Evolutionary conservation across 2,888 invertebrate genomes (phyloP).

Genomic region (Drosophila neonasuta): DNA sequence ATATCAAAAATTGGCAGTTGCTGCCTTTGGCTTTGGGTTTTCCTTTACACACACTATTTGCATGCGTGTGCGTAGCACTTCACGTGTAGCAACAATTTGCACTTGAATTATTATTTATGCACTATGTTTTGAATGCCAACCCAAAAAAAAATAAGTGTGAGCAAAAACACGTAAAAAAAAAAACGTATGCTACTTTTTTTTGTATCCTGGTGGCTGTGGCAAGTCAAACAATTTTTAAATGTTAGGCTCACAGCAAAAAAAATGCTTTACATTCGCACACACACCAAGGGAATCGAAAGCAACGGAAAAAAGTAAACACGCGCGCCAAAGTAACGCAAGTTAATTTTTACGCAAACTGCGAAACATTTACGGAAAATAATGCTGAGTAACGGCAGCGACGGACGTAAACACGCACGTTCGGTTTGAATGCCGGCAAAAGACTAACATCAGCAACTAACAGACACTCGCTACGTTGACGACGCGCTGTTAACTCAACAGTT

Average conservation of each 20-base stretch:
- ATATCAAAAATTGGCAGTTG: constrained; percentile 45
- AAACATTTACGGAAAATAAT: constrained; percentile 23
- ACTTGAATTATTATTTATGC: constrained; percentile 34
- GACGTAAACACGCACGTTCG: constrained; percentile 44
- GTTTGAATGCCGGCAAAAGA: constrained; percentile 61
- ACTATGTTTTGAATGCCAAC: constrained; percentile 27
- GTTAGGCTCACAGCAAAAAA: background rate
- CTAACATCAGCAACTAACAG: constrained; percentile 42
- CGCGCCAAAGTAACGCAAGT: constrained; percentile 42
- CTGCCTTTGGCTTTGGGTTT: constrained; percentile 37
- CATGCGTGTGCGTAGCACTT: constrained; percentile 24
- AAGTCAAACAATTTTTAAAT: background rate
- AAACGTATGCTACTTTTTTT: constrained; percentile 8
- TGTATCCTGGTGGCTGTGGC: constrained; percentile 28
- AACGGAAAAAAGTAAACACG: constrained; percentile 34
- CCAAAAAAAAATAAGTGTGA: background rate
- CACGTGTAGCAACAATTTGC: constrained; percentile 39
- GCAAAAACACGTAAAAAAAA: constrained; percentile 31
- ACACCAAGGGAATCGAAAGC: background rate
- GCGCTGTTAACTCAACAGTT: constrained; percentile 43
- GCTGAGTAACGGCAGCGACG: constrained; percentile 38
- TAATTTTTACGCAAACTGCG: constrained; percentile 50
- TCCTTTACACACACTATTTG: constrained; percentile 43
- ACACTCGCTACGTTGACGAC: constrained; percentile 30
- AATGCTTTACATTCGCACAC: constrained; percentile 21